Evolutionary conservation across 37 sponge, comb jelly and placozoan species (phyloP), one percentile per base, ranked within the genome.

Genomic region (Ephydatia muelleri): DNA sequence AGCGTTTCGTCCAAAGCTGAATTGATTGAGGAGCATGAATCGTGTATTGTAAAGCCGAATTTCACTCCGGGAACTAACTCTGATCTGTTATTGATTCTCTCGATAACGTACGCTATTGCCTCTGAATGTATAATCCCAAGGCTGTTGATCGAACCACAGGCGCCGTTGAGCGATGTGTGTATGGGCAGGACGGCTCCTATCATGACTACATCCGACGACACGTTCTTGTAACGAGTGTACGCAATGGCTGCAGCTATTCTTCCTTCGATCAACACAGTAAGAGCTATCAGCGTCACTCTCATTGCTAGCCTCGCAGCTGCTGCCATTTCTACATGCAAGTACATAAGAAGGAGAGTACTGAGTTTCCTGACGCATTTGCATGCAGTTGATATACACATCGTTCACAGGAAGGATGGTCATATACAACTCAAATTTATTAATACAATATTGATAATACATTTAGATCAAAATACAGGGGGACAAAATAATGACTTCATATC

Each of bases 101-200:
- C 75, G 29, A 91, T 79, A 12, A 93, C 93, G 70, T 70, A 76
- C 2, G 87, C 82, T 93, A 95, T 95, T 2, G 93, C 91, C 72
- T 90, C 89, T 0, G 84, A 16, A 38, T 86, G 38, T 77, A 93
- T 82, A 0, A 95, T 68, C 21, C 80, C 81, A 68, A 76, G 36
- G 28, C 84, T 78, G 30, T 73, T 30, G 27, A 86, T 40, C 0
- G 34, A 4, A 28, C 80, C 80, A 70, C 87, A 86, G 8, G 38
- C 76, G 9, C n/a, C 66, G 36, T 83, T 73, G 27, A 14, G 26
- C 29, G 68, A 68, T 28, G 76, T 40, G 73, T 95, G 93, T 27
- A 92, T 48, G 23, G 96, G 96, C 49, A 95, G 90, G 29, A 95
- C 83, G 31, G 86, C 96, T 28, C 88, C 96, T 0, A 95, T 57